A percentile compares a stretch with the other conserved stretches of the same genome.
These are phyloP conservation scores for Eudemis profundana DNA, from an alignment of 2,888 invertebrate species.

Conservation along the genomic window DNA sequence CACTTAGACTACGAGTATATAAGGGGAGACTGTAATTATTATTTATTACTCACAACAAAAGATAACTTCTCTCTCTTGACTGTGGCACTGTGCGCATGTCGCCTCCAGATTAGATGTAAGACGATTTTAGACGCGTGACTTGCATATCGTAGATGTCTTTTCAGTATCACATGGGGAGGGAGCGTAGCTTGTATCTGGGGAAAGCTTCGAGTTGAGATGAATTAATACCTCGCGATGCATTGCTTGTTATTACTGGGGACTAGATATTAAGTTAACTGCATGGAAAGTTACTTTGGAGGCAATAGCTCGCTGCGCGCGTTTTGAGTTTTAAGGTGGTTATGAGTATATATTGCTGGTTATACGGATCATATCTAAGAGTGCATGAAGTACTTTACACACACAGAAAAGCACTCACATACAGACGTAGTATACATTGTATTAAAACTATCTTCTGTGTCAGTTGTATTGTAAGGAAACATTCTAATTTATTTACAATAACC, in stretches of 20 bases:
- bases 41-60: not conserved
- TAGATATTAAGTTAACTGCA: not conserved
- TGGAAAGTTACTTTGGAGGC: not conserved
- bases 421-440: too few relatives aligned
- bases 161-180: slow-evolving; percentile 23
- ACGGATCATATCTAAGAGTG: too few relatives aligned
- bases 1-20: not conserved
- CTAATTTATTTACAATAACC: too few relatives aligned
- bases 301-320: not conserved
- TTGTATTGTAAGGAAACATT: too few relatives aligned
- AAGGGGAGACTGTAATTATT: not conserved
- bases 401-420: too few relatives aligned
- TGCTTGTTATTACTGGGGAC: not conserved
- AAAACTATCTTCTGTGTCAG: too few relatives aligned
- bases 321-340: not conserved
- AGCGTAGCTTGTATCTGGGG: slow-evolving; percentile 2
- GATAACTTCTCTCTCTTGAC: not conserved
- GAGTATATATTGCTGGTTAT: too few relatives aligned
- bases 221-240: slow-evolving; percentile 5
- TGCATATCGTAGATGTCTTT: slow-evolving; percentile 23
- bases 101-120: slow-evolving; percentile 33
- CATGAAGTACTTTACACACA: too few relatives aligned
- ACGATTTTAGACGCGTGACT: slow-evolving; percentile 41
- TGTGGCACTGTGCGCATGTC: slow-evolving; percentile 20
- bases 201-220: slow-evolving; percentile 27